Conservation (phyloP, 2,113 vertebrate genomes). For the Meles meles region DNA sequence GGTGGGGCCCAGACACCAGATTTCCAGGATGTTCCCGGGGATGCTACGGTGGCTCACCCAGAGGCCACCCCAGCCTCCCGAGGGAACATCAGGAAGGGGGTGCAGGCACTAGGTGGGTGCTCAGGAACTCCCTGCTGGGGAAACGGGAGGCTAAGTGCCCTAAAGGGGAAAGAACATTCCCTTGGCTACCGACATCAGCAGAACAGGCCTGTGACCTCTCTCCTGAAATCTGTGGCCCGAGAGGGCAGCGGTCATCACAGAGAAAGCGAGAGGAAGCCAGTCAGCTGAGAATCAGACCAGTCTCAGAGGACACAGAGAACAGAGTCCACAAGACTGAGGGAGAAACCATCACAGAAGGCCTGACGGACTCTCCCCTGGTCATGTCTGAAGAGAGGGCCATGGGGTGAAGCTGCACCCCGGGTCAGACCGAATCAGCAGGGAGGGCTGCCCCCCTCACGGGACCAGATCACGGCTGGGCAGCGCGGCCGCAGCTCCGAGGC, state of each 20-base stretch:
- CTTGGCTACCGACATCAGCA: not conserved
- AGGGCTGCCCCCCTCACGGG: rapidly evolving
- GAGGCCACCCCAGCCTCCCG: not conserved
- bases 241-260: not conserved
- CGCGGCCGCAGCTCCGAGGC: rapidly evolving
- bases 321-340: not conserved
- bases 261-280: not conserved
- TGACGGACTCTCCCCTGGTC: not conserved
- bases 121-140: not conserved
- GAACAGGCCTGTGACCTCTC: not conserved
- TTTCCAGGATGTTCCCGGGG: too few relatives aligned
- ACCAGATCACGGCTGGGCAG: not conserved
- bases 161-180: not conserved
- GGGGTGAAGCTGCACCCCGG: rapidly evolving
- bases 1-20: not conserved
- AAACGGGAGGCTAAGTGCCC: too few relatives aligned
- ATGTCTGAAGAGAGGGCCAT: too few relatives aligned
- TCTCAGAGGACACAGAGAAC: not conserved
- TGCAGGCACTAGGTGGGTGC: not conserved
- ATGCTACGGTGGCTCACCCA: not conserved
- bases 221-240: rapidly evolving
- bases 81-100: not conserved
- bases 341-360: not conserved
- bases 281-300: not conserved
- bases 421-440: not conserved